Evolutionary conservation across 2,888 invertebrate genomes (phyloP).

Genomic region (Dryadula phaetusa): DNA sequence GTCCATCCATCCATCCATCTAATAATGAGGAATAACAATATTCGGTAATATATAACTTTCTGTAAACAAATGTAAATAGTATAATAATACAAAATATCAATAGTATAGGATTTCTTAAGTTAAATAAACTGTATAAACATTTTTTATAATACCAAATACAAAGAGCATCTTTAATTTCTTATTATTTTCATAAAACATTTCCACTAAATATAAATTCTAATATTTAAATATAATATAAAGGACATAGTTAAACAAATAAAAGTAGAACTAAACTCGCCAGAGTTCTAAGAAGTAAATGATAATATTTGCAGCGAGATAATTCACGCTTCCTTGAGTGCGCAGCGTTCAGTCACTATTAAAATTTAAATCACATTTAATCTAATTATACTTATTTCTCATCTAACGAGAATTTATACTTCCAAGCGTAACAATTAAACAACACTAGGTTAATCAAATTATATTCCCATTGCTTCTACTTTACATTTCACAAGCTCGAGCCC

Average conservation of each 20-base stretch:
- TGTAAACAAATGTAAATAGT: no score
- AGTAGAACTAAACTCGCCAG: slow-evolving; percentile 22
- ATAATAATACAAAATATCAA: no score
- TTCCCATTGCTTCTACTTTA: slow-evolving; percentile 36
- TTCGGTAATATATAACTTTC: no score
- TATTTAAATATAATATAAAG: background rate
- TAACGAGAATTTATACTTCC: slow-evolving; percentile 15
- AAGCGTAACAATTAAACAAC: slow-evolving; percentile 7
- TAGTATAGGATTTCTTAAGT: no score
- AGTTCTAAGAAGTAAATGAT: slow-evolving; percentile 34
- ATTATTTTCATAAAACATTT: background rate
- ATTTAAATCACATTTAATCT: slow-evolving; percentile 33
- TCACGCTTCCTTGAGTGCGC: slow-evolving; percentile 28
- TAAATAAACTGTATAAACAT: no score
- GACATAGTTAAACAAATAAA: slow-evolving; percentile 6
- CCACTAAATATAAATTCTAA: background rate
- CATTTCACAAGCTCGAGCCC: slow-evolving; percentile 51
- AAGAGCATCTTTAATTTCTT: no score
- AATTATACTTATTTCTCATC: slow-evolving; percentile 31
- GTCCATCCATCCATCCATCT: no score
- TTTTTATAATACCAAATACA: no score
- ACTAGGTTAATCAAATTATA: slow-evolving; percentile 31
- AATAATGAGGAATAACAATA: no score
- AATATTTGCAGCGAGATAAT: slow-evolving; percentile 37
- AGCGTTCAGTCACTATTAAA: slow-evolving; percentile 41